phyloP scores from a whole-genome alignment of 2,888 invertebrate genomes.

The Epistrophe grossulariae region DNA sequence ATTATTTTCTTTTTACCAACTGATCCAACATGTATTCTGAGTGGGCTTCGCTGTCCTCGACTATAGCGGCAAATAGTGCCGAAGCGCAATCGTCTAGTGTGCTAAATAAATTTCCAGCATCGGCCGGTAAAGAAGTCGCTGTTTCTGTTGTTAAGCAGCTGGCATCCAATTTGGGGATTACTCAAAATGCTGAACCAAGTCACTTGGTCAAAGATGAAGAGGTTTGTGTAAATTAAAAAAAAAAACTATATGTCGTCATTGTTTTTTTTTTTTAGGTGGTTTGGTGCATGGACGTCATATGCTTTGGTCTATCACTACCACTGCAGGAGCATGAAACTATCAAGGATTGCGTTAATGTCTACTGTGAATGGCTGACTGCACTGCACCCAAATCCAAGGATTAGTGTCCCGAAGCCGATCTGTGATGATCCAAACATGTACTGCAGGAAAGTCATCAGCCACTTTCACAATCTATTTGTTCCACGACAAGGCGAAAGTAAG shows the following conservation, averaged over 20 bases:
- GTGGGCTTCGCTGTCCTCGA: conserved; percentile 85
- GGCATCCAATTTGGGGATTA: conserved; percentile 87
- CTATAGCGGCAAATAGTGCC: conserved; percentile 84
- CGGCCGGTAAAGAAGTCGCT: conserved; percentile 87
- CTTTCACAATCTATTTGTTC: conserved; percentile 97
- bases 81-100: conserved; percentile 85
- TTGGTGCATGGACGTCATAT: conserved; percentile 94
- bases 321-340: conserved; percentile 96
- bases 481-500: conserved; percentile 96
- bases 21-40: conserved; percentile 85
- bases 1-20: not conserved
- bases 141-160: conserved; percentile 87
- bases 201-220: conserved; percentile 92
- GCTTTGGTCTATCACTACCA: conserved; percentile 95
- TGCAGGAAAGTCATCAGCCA: conserved; percentile 95
- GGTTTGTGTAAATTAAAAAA: conserved; percentile 84
- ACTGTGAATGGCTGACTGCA: conserved; percentile 98
- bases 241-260: not conserved
- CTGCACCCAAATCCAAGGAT: conserved; percentile 92
- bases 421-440: conserved; percentile 95
- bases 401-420: conserved; percentile 94
- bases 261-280: conserved; percentile 87
- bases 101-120: conserved; percentile 86
- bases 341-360: conserved; percentile 97
- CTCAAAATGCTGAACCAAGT: conserved; percentile 93